Conservation (phyloP, 2,888 invertebrate genomes). For the Lasioglossum lativentre region DNA sequence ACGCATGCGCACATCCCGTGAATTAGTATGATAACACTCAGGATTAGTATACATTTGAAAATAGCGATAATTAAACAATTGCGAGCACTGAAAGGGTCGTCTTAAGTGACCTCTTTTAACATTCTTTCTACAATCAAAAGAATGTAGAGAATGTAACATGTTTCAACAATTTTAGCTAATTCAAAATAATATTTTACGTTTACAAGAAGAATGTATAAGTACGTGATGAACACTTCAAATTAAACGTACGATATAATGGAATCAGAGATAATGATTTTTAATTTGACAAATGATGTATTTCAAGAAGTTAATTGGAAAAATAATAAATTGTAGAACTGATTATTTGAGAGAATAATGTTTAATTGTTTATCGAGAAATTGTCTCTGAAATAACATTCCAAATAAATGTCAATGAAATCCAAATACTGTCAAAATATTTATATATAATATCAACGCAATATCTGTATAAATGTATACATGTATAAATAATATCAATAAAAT, state of each 20-base stretch:
- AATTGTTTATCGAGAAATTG: too few species aligned
- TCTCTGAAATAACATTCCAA: too few species aligned
- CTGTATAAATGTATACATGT: too few species aligned
- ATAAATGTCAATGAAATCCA: too few species aligned
- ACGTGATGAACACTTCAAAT: neutral
- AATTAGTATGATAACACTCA: conserved; percentile 24
- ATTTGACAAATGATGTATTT: too few species aligned
- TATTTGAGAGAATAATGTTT: too few species aligned
- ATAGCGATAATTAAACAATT: conserved; percentile 45
- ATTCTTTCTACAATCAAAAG: neutral
- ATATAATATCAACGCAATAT: too few species aligned
- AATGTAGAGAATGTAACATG: neutral
- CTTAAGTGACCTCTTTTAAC: neutral
- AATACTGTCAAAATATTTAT: too few species aligned
- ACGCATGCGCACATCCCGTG: conserved; percentile 22
- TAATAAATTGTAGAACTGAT: too few species aligned
- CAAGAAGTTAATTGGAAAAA: too few species aligned
- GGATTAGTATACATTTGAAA: conserved; percentile 25
- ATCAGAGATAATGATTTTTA: too few species aligned
- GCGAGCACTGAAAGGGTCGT: neutral
- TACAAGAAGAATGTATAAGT: neutral
- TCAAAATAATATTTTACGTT: neutral
- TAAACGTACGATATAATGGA: neutral
- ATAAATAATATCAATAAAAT: too few species aligned
- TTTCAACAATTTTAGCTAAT: neutral